phyloP scores from a whole-genome alignment of 2,113 vertebrate species.

The Chaetodon trifascialis region DNA sequence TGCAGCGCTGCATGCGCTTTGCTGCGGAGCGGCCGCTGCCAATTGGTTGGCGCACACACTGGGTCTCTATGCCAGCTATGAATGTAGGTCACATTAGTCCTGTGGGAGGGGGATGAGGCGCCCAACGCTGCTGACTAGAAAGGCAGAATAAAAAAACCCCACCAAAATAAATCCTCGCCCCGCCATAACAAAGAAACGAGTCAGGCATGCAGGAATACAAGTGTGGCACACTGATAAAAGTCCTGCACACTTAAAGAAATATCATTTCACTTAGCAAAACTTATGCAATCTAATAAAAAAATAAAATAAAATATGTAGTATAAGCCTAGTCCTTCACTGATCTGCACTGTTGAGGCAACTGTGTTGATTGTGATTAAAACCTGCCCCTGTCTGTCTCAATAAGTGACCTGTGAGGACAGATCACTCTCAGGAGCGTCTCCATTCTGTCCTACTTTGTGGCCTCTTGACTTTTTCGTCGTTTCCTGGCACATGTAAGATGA shows the following conservation, averaged over 20 bases:
- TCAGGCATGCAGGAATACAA: slow-evolving; percentile 29
- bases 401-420: background rate
- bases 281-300: too few relatives aligned
- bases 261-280: background rate
- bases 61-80: slow-evolving; percentile 71
- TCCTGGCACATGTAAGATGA: slow-evolving; percentile 63
- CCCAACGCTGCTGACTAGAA: slow-evolving; percentile 49
- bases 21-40: slow-evolving; percentile 53
- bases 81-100: slow-evolving; percentile 85
- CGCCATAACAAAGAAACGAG: slow-evolving; percentile 68
- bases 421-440: slow-evolving; percentile 34
- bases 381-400: background rate
- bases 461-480: slow-evolving; percentile 57
- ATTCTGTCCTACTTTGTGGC: slow-evolving; percentile 56
- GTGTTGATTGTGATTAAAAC: background rate
- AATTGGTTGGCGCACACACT: slow-evolving; percentile 67
- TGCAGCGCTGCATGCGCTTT: slow-evolving; percentile 41
- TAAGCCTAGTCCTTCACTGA: slow-evolving; percentile 34
- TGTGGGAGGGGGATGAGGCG: slow-evolving; percentile 47
- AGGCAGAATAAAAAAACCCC: slow-evolving; percentile 49
- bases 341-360: background rate
- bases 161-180: slow-evolving; percentile 68
- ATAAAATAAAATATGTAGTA: background rate
- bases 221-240: background rate
- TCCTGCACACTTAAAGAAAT: background rate